Evolutionary conservation across 2,113 vertebrate species (phyloP).

Genomic region (Tachysurus vachellii): DNA sequence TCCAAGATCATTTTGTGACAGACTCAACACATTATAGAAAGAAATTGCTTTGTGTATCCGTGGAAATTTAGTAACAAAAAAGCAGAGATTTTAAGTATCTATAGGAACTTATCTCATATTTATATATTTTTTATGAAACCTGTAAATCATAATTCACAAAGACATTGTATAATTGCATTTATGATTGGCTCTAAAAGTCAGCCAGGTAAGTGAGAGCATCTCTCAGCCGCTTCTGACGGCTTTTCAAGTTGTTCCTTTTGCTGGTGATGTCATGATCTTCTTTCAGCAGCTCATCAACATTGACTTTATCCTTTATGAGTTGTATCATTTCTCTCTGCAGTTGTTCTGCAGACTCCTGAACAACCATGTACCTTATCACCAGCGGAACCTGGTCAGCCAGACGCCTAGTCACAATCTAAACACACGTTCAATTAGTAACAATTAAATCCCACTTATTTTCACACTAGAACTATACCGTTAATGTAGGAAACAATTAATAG

Average conservation of each 20-base stretch:
- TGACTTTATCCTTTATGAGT: slow-evolving; percentile 74
- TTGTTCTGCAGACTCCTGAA: slow-evolving; percentile 66
- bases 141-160: not conserved
- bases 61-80: no score
- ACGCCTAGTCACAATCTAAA: slow-evolving; percentile 76
- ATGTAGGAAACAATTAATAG: no score
- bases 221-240: slow-evolving; percentile 64
- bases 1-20: not conserved
- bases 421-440: not conserved
- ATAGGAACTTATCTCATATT: not conserved
- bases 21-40: not conserved
- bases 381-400: slow-evolving; percentile 82
- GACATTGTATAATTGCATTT: not conserved
- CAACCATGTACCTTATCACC: slow-evolving; percentile 77
- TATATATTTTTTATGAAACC: no score
- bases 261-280: slow-evolving; percentile 73
- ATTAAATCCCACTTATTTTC: no score
- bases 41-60: not conserved
- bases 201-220: slow-evolving; percentile 69
- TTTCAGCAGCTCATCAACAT: slow-evolving; percentile 64
- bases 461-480: no score
- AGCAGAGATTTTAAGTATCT: not conserved
- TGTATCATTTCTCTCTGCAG: slow-evolving; percentile 79
- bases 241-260: slow-evolving; percentile 66
- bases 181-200: slow-evolving; percentile 62